Evolutionary conservation across 2,888 invertebrate genomes (phyloP), one percentile per base, ranked within the genome.

Genomic region (Rhingia campestris): DNA sequence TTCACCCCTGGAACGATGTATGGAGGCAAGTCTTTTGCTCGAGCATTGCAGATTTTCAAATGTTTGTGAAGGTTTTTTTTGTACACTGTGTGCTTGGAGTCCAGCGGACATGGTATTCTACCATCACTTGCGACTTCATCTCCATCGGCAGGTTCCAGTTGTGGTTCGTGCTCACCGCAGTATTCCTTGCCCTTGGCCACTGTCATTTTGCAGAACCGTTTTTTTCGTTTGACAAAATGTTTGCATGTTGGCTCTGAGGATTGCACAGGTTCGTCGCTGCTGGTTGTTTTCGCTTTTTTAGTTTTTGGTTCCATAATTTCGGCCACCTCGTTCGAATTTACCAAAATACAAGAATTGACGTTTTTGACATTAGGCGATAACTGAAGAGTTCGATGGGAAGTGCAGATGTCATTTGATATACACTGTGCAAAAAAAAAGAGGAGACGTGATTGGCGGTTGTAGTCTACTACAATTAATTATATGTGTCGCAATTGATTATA

Each of bases 181-280:
- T 93, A 96, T 79, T 93, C 91, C 22, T 93, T 93, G 0, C 94
- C 95, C n/a, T 93, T 92, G 82, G 93, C 94, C 4, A 95, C 94
- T 0, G 94, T 93, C 95, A 96, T 96, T 86, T 95, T 94, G 88
- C 96, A 96, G 84, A 93, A 93, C 2, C 96, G 93, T 88, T 95
- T 95, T 87, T 96, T 96, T 33, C 95, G 92, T 41, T 92, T 88
- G 0, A 96, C 95, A 89, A 94, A 96, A 90, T 93, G 93, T 74
- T 93, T 93, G 87, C 95, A 95, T 86, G 92, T 93, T 43, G 54
- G 33, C 14, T 59, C n/a, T 7, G 10, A 7, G 4, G 54, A 4
- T 2, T 39, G 1, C 12, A 39, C 10, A 12, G 43, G 0, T 39
- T 49, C 7, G 2, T 6, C 14, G 39, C 43, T 37, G 7, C 30